phyloP scores from a whole-genome alignment of 2,113 vertebrate species.

The Gallinago paraguaiae region DNA sequence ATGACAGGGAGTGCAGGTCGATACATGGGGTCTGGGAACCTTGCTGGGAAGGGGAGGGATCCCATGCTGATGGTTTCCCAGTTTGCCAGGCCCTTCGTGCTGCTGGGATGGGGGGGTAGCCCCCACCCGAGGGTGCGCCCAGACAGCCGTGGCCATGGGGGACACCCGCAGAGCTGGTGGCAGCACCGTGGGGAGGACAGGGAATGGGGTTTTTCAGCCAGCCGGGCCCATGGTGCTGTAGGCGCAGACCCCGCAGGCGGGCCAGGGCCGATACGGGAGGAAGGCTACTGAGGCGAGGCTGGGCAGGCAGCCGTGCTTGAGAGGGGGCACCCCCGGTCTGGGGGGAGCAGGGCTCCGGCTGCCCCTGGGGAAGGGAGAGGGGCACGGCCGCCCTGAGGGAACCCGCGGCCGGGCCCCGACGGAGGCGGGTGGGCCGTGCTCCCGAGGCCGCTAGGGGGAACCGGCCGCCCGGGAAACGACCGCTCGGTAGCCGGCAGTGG shows the following conservation, averaged over 20 bases:
- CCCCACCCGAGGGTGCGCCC: neutral
- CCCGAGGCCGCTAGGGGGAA: conserved; percentile 34
- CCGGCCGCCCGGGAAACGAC: neutral
- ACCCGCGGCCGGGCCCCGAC: rapidly evolving
- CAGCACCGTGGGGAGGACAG: neutral
- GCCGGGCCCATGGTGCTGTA: rapidly evolving
- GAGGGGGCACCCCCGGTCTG: too few relatives aligned
- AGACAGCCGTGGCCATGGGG: rapidly evolving
- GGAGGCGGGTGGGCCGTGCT: neutral
- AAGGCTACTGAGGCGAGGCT: neutral
- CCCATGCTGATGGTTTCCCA: rapidly evolving
- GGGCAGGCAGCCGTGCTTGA: rapidly evolving
- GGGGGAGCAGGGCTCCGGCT: rapidly evolving
- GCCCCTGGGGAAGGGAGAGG: rapidly evolving
- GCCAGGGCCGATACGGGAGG: rapidly evolving
- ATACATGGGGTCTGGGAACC: rapidly evolving
- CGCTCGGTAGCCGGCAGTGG: neutral
- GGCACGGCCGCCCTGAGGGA: neutral
- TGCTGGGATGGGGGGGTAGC: neutral
- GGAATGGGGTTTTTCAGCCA: neutral
- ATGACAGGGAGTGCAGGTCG: rapidly evolving
- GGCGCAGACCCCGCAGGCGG: too few relatives aligned
- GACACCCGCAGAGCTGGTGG: rapidly evolving
- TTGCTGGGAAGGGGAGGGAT: too few relatives aligned
- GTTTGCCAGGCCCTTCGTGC: rapidly evolving